phyloP scores from a whole-genome alignment of 1,140 invertebrate species.

The Cydia strobilella region DNA sequence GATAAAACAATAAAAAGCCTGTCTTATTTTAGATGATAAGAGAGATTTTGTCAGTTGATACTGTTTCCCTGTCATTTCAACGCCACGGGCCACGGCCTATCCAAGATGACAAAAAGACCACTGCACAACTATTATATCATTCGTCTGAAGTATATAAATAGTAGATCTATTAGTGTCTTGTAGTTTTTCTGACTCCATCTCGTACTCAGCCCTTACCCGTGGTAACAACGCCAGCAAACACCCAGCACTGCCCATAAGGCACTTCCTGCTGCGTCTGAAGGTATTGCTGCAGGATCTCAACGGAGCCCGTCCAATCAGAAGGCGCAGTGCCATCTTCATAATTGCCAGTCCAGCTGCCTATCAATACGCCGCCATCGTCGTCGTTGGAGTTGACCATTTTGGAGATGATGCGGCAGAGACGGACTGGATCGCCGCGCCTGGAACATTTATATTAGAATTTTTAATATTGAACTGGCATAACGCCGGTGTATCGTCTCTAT shows the following conservation, averaged over 20 bases:
- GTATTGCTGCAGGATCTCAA: constrained; percentile 83
- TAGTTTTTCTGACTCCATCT: neutral
- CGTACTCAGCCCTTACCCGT: constrained; percentile 77
- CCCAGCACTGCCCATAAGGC: constrained; percentile 89
- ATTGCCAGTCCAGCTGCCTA: constrained; percentile 87
- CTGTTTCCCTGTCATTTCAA: too few species aligned
- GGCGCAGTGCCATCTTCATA: constrained; percentile 86
- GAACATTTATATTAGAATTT: constrained; percentile 3
- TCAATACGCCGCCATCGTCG: constrained; percentile 85
- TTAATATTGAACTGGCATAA: too few species aligned
- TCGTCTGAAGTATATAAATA: too few species aligned
- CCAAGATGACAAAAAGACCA: too few species aligned
- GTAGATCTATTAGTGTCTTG: too few species aligned
- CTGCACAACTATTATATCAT: too few species aligned
- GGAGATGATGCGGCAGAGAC: constrained; percentile 85
- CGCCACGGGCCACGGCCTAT: too few species aligned
- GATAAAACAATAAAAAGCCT: too few species aligned
- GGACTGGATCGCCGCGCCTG: constrained; percentile 86
- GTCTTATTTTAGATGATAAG: too few species aligned
- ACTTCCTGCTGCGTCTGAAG: constrained; percentile 82
- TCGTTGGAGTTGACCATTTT: constrained; percentile 87
- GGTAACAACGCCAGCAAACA: constrained; percentile 86
- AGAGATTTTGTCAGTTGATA: too few species aligned
- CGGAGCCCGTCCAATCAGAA: constrained; percentile 84
- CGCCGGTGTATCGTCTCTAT: too few species aligned